phyloP scores from a whole-genome alignment of 2,888 invertebrate genomes.

The Cerastis rubricosa region DNA sequence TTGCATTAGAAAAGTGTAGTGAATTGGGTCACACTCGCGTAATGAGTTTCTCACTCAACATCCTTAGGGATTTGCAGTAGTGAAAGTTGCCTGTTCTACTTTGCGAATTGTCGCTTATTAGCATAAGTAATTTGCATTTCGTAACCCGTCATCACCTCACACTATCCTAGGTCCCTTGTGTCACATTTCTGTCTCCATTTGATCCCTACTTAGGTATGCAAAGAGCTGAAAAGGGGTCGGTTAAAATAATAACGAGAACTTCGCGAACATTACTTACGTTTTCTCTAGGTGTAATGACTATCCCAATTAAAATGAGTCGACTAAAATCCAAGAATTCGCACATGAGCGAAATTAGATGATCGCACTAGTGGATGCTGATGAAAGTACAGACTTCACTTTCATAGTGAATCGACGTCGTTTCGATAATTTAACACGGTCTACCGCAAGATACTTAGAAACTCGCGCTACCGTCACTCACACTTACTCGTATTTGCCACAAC shows the following conservation, averaged over 20 bases:
- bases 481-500: constrained; percentile 53
- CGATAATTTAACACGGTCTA: constrained; percentile 62
- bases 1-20: constrained; percentile 72
- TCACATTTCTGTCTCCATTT: constrained; percentile 36
- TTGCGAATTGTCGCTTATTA: constrained; percentile 64
- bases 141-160: constrained; percentile 35
- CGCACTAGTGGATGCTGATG: constrained; percentile 40
- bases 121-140: constrained; percentile 64
- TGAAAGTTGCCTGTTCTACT: constrained; percentile 70
- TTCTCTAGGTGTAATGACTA: constrained; percentile 31
- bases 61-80: constrained; percentile 72
- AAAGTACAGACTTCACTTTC: constrained; percentile 63
- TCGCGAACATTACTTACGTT: neutral
- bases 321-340: constrained; percentile 37
- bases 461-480: constrained; percentile 31
- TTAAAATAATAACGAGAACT: constrained; percentile 3
- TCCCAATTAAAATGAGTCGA: constrained; percentile 40
- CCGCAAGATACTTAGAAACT: constrained; percentile 66
- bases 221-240: constrained; percentile 7
- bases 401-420: constrained; percentile 61
- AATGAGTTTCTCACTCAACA: constrained; percentile 75
- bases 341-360: constrained; percentile 37
- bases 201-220: constrained; percentile 11
- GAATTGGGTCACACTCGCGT: constrained; percentile 77
- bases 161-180: constrained; percentile 35